These are phyloP conservation scores for Lucinisca nassula DNA, from an alignment of 2,888 invertebrate species.

Conservation along the genomic window DNA sequence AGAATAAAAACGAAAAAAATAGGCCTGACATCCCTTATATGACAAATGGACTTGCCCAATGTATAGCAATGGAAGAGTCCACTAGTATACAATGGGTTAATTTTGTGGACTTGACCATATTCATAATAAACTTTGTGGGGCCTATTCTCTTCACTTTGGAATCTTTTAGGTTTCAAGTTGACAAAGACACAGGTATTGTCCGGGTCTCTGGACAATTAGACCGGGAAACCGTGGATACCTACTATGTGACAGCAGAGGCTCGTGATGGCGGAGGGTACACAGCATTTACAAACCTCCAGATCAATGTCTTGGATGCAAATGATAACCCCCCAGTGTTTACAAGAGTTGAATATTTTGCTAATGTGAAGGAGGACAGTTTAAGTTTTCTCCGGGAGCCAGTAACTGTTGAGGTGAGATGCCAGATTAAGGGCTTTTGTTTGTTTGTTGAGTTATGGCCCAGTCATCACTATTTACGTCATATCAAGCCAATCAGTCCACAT, in stretches of 20 bases:
- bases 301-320: conserved; percentile 84
- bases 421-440: too few species aligned
- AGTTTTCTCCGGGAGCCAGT: conserved; percentile 93
- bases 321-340: conserved; percentile 84
- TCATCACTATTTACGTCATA: too few species aligned
- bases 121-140: too few species aligned
- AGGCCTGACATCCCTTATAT: too few species aligned
- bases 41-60: too few species aligned
- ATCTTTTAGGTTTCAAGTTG: not conserved
- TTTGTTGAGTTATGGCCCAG: too few species aligned
- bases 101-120: too few species aligned
- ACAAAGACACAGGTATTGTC: conserved; percentile 90
- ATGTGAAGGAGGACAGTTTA: conserved; percentile 92
- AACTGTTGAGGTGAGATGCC: conserved; percentile 91
- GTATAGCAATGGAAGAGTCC: too few species aligned
- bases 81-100: too few species aligned
- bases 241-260: conserved; percentile 94
- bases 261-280: conserved; percentile 92
- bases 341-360: conserved; percentile 82
- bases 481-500: too few species aligned
- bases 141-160: too few species aligned
- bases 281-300: conserved; percentile 80
- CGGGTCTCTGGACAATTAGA: conserved; percentile 91
- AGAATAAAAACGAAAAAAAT: too few species aligned
- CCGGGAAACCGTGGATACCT: conserved; percentile 94